phyloP scores from a whole-genome alignment of 2,113 vertebrate genomes.

The Passer montanus region DNA sequence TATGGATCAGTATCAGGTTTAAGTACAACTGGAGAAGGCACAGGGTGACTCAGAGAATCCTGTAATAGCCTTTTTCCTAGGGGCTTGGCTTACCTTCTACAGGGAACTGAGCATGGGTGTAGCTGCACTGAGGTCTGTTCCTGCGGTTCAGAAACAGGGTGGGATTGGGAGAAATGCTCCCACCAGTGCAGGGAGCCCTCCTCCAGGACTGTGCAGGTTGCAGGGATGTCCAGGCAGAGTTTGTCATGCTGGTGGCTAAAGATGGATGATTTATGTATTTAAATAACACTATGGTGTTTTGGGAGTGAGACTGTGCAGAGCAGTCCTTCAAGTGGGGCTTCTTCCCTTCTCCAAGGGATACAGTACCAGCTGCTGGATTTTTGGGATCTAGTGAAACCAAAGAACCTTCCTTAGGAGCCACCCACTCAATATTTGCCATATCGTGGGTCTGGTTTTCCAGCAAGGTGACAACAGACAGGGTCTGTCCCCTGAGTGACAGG shows the following conservation, averaged over 20 bases:
- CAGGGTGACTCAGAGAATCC: constrained; percentile 24
- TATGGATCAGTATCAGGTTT: constrained; percentile 53
- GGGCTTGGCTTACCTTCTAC: background rate
- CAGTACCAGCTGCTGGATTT: background rate
- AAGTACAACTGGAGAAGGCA: constrained; percentile 6
- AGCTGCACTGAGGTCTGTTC: background rate
- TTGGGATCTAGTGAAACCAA: background rate
- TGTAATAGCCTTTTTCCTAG: constrained; percentile 20
- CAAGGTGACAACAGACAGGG: background rate
- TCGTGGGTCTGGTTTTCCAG: background rate
- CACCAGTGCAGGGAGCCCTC: background rate
- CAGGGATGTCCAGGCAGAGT: background rate
- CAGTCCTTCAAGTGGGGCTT: background rate
- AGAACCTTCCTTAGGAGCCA: background rate
- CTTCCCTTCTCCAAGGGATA: background rate
- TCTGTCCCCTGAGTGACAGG: background rate
- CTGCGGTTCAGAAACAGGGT: background rate
- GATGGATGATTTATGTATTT: background rate
- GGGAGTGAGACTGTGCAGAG: background rate
- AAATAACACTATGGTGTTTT: background rate
- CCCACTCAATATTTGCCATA: background rate
- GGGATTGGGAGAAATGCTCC: background rate
- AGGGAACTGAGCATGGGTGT: background rate
- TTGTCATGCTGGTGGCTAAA: background rate
- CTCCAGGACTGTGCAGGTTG: background rate